A percentile compares a stretch with the other conserved stretches of the same genome.
Evolutionary conservation across 2,888 invertebrate genomes (phyloP).

Genomic region (Tuta absoluta): DNA sequence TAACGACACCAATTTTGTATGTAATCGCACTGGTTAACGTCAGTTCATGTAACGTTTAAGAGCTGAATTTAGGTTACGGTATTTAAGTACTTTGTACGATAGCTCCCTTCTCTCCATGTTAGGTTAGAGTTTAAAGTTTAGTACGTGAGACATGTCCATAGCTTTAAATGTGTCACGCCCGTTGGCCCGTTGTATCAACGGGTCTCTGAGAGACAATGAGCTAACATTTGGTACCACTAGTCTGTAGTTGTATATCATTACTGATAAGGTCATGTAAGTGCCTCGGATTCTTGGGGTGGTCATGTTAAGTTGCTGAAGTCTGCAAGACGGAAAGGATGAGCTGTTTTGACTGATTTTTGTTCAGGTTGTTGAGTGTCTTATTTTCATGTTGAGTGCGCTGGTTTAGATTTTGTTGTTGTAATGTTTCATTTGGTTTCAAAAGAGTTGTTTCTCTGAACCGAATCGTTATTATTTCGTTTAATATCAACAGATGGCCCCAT

Average conservation of each 20-base stretch:
- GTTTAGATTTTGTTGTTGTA: conserved; percentile 8
- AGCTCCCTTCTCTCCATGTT: conserved; percentile 76
- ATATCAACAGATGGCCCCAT: conserved; percentile 18
- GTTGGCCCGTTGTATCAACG: conserved; percentile 80
- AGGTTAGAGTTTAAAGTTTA: conserved; percentile 72
- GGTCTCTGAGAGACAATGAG: conserved; percentile 71
- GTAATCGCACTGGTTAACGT: conserved; percentile 73
- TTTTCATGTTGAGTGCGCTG: conserved; percentile 13
- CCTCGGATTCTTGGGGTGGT: conserved; percentile 76
- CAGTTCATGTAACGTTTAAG: conserved; percentile 71
- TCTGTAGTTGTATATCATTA: conserved; percentile 78
- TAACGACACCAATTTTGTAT: conserved; percentile 74
- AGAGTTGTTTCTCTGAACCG: not conserved
- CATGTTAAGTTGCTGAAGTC: conserved; percentile 60
- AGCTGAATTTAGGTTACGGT: conserved; percentile 70
- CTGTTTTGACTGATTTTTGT: conserved; percentile 11
- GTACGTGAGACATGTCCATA: conserved; percentile 80
- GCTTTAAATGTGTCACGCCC: conserved; percentile 78
- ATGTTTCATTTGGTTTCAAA: not conserved
- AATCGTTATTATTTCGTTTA: conserved; percentile 13
- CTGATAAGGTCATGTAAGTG: conserved; percentile 78
- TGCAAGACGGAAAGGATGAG: conserved; percentile 36
- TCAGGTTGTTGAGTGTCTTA: not conserved
- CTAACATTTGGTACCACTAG: conserved; percentile 74
- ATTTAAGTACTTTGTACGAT: conserved; percentile 73